phyloP scores from a whole-genome alignment of 2,113 vertebrate genomes.

The Jacana jacana region DNA sequence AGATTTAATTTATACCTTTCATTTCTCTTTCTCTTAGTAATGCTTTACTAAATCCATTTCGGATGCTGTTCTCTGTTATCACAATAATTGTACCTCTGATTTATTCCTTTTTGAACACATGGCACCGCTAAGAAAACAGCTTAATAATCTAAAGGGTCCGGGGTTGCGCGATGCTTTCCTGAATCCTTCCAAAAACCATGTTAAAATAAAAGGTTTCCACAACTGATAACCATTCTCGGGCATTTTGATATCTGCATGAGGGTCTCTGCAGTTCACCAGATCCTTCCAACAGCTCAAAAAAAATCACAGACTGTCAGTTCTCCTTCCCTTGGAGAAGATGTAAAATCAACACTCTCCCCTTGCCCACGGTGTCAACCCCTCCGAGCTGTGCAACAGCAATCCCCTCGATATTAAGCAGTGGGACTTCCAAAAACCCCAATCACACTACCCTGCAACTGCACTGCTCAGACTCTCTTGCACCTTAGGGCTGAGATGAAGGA shows the following conservation, averaged over 20 bases:
- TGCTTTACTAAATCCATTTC: conserved; percentile 37
- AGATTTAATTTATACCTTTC: conserved; percentile 66
- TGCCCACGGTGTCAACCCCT: neutral
- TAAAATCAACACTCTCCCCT: neutral
- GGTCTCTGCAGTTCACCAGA: neutral
- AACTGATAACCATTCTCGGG: neutral
- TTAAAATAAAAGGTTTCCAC: neutral
- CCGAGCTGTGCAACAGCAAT: neutral
- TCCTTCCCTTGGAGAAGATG: neutral
- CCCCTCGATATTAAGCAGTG: neutral
- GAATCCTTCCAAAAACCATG: neutral
- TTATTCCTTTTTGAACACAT: neutral
- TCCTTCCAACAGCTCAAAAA: neutral
- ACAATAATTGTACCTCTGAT: conserved; percentile 21
- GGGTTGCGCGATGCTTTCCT: neutral
- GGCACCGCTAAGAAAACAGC: neutral
- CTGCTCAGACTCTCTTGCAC: neutral
- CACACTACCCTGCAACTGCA: neutral
- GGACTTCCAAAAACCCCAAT: neutral
- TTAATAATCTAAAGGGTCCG: neutral
- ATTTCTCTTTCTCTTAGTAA: conserved; percentile 30
- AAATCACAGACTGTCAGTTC: neutral
- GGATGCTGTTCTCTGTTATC: conserved; percentile 22
- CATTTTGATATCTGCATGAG: neutral
- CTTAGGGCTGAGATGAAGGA: neutral